These are phyloP conservation scores for Sandelia bainsii DNA, from an alignment of 2,797 vertebrate genomes.

Conservation along the genomic window DNA sequence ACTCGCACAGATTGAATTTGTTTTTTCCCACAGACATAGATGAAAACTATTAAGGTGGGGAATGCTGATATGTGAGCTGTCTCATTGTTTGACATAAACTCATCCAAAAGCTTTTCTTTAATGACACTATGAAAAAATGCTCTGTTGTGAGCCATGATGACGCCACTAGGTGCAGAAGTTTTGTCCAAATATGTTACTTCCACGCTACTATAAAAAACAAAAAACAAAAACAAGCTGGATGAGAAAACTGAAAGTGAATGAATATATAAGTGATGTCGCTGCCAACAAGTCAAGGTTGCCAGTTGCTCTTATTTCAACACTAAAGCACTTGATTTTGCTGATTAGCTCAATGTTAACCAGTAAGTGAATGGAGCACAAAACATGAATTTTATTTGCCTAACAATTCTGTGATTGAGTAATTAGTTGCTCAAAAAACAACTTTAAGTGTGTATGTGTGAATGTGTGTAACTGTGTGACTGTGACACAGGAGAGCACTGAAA, in stretches of 20 bases:
- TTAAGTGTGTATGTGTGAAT: neutral
- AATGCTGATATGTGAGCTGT: constrained; percentile 4
- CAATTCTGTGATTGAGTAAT: neutral
- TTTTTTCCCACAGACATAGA: constrained; percentile 37
- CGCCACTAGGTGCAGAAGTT: constrained; percentile 1
- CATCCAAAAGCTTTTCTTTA: constrained; percentile 23
- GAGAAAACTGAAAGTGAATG: neutral
- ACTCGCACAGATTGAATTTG: constrained; percentile 44
- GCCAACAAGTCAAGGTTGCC: neutral
- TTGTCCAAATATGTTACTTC: neutral
- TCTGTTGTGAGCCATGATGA: neutral
- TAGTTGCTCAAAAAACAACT: constrained; percentile 16
- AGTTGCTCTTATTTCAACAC: constrained; percentile 17
- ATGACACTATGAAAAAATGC: constrained; percentile 6
- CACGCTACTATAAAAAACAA: neutral
- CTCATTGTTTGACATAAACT: constrained; percentile 33
- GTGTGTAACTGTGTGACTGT: constrained; percentile 1
- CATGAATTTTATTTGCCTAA: constrained; percentile 13
- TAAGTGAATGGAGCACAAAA: constrained; percentile 6
- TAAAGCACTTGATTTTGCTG: constrained; percentile 8
- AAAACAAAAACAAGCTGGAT: neutral
- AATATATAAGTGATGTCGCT: constrained; percentile 4
- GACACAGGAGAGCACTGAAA: no score
- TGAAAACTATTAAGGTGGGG: constrained; percentile 24
- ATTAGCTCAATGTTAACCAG: constrained; percentile 21